Percentiles rank a stretch among this genome's conserved stretches.
Conservation (phyloP, 2,113 vertebrate species). For the Xiphophorus maculatus region DNA sequence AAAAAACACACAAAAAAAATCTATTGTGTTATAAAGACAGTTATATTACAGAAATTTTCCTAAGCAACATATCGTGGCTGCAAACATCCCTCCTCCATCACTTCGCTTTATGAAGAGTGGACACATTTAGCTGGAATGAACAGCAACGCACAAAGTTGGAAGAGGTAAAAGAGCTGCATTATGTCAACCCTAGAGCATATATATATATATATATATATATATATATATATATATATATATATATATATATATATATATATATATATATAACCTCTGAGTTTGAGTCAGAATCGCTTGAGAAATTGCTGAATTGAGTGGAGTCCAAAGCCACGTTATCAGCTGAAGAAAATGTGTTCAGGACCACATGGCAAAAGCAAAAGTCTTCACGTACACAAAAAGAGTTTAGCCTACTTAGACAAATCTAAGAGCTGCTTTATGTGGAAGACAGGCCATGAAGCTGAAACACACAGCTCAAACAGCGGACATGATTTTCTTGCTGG, state of each 20-base stretch:
- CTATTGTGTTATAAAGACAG: too few relatives aligned
- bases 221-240: too few relatives aligned
- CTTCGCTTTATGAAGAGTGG: too few relatives aligned
- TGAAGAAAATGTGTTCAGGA: slow-evolving; percentile 9
- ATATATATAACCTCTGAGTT: not conserved
- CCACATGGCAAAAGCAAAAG: slow-evolving; percentile 18
- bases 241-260: not conserved
- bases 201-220: too few relatives aligned
- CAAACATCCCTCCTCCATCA: too few relatives aligned
- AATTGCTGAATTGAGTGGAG: slow-evolving; percentile 17
- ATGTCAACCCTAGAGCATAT: too few relatives aligned
- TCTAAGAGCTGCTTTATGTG: not conserved
- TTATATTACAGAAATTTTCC: too few relatives aligned
- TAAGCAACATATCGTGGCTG: too few relatives aligned
- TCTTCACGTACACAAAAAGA: not conserved
- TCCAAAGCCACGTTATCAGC: slow-evolving; percentile 21
- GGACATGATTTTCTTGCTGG: slow-evolving; percentile 4
- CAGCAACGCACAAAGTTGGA: too few relatives aligned
- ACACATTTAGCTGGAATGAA: too few relatives aligned
- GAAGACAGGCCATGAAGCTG: not conserved
- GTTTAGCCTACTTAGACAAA: slow-evolving; percentile 1
- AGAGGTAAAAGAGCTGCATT: too few relatives aligned
- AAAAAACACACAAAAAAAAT: too few relatives aligned
- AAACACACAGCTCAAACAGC: not conserved
- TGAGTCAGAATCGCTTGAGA: not conserved